Base-by-base conservation (phyloP, 2,797 vertebrate species). In the Florisuga fusca region DNA sequence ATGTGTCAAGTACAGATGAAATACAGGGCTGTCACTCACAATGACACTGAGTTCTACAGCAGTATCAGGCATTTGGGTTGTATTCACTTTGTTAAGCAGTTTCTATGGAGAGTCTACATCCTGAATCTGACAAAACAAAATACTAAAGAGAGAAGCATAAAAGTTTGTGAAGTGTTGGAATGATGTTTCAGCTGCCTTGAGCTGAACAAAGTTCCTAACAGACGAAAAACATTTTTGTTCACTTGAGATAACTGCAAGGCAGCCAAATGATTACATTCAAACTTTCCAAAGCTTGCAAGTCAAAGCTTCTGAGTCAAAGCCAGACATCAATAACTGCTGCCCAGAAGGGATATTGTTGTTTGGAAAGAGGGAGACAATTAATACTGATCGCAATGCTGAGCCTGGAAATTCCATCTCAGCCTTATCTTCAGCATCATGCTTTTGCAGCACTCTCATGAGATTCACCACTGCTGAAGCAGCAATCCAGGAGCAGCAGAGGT, bases 331-430 rank as follows among this genome's bases (percentile, higher is more conserved):
- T 84, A 87, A 91, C 80, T 77, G 74, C 74, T 97, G 87, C 95
- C 93, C 94, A 96, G 94, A 96, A 94, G 87, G 87, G 93, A 95
- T 84, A 93, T 54, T 90, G 84, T 92, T 96, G 79, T 96, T 95
- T 93, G 82, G 66, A 92, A 82, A 89, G 89, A 67, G 87, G 72
- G 48, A 94, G 89, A 91, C 51, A 53, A 83, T 68, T 86, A 76
- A 88, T 93, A 80, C 72, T 86, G 82, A 92, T 93, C 4, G 6
- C 76, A 69, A 6, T 79, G 94, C 90, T 95, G 89, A 96, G 90
- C 85, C 80, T 93, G 80, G 91, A 96, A 96, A 96, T 96, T 96
- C 95, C 91, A 82, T 94, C 63, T 63, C 83, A 38, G 15, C 68
- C 80, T 96, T 94, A 91, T 96, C 93, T 91, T 74, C 77, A 91